phyloP scores from a whole-genome alignment of 2,888 invertebrate genomes.

The Drosophila multiciliata region DNA sequence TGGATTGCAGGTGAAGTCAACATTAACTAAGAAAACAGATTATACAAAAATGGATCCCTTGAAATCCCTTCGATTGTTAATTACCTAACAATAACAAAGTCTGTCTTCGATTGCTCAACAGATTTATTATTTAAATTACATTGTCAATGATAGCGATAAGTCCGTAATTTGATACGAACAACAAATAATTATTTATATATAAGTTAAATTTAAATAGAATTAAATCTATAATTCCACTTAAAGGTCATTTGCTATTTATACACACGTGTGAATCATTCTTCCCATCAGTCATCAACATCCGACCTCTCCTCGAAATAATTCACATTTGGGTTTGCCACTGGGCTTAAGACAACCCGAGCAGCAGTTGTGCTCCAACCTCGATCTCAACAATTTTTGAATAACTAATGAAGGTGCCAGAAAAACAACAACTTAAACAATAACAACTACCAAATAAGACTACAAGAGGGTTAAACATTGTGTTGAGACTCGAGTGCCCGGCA shows the following conservation, averaged over 20 bases:
- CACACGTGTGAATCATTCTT: constrained; percentile 2
- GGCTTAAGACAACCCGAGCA: constrained; percentile 53
- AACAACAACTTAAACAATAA: constrained; percentile 72
- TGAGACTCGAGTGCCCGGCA: constrained; percentile 62
- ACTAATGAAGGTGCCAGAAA: constrained; percentile 78
- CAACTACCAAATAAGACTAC: constrained; percentile 23
- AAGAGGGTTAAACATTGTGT: constrained; percentile 51
- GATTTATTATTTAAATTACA: neutral
- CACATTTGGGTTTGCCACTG: constrained; percentile 62
- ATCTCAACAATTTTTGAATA: constrained; percentile 77
- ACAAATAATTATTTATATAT: neutral
- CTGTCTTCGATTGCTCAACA: neutral
- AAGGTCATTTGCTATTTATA: constrained; percentile 25
- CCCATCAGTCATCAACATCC: constrained; percentile 31
- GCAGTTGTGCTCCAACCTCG: constrained; percentile 67
- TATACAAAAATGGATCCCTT: neutral
- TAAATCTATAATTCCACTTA: constrained; percentile 14
- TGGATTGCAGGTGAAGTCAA: constrained; percentile 36
- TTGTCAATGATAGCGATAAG: neutral
- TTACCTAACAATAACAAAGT: constrained; percentile 7
- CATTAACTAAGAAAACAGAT: constrained; percentile 7
- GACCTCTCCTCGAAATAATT: constrained; percentile 2
- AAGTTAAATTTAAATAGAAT: constrained; percentile 1
- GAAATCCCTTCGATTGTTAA: neutral
- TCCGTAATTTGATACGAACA: no score